Evolutionary conservation across 1,140 invertebrate species (phyloP).

Genomic region (Marisa cornuarietis): DNA sequence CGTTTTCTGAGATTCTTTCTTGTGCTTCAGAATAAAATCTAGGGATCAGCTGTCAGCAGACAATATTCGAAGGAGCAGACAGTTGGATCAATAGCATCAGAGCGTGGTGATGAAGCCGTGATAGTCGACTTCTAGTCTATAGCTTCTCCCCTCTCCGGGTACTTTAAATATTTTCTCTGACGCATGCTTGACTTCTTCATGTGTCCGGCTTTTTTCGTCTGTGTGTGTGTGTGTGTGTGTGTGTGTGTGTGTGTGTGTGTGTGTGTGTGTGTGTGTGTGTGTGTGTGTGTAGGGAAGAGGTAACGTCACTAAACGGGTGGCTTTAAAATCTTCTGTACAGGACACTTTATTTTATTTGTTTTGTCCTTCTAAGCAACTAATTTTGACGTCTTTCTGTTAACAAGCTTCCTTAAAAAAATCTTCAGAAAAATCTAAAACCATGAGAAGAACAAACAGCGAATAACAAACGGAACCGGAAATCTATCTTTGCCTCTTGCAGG

Average conservation of each 20-base stretch:
- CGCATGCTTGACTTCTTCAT: neutral
- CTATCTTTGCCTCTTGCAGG: too few relatives aligned
- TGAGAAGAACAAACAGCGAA: neutral
- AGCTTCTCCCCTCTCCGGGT: neutral
- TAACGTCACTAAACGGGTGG: neutral
- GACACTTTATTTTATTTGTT: neutral
- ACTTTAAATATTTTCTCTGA: neutral
- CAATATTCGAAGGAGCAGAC: neutral
- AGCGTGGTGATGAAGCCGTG: neutral
- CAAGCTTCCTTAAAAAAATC: neutral
- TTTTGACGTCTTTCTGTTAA: neutral
- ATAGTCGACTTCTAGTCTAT: neutral
- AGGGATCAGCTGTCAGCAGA: neutral
- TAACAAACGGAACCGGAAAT: too few relatives aligned
- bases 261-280: neutral
- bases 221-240: neutral
- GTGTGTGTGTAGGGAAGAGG: neutral
- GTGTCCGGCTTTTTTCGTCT: neutral
- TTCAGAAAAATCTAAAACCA: neutral
- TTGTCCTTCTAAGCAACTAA: neutral
- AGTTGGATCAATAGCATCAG: neutral
- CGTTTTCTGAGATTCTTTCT: neutral
- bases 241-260: neutral
- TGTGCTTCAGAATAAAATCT: neutral
- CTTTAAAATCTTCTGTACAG: neutral